Evolutionary conservation across 92 coral and sea anemone genomes (phyloP), one percentile per base, ranked within the genome.

Genomic region (Blastomussa wellsi): DNA sequence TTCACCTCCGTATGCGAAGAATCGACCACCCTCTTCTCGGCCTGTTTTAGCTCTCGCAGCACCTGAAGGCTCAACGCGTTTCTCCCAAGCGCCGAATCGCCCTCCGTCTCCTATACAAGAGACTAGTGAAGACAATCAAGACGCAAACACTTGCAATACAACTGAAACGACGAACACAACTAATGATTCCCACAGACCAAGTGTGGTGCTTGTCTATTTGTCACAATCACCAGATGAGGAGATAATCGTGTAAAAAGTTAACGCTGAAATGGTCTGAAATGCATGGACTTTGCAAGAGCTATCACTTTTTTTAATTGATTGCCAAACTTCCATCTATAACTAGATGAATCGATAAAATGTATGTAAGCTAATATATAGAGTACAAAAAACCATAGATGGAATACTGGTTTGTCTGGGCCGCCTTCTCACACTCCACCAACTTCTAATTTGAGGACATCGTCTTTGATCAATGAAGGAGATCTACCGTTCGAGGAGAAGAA

Each of bases 181-280:
- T 26, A 42, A 49, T 10, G 87, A 83, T 22, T n/a, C 24, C 28
- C 59, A 39, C 64, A 74, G 80, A 64, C 74, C 87, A 29, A 65
- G 67, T 13, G 87, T 83, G 26, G 74, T 74, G 20, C 81, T 83
- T 3, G 87, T 83, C 22, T 83, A 83, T 26, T 62, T 83, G 73
- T 41, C 87, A 26, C 87, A 83, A 44, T 41, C 87, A 22, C 78
- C 42, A 7, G 86, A 82, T 29, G 86, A 82, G 35, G 86, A 82
- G 26, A 82, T 82, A 33, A 24, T 82, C 28, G 86, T 82, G 26
- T 82, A 82, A 82, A 48, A 19, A 32, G 4, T 31, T 67, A 19
- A 32, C n/a, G 14, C 33, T 17, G 13, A 29, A 68, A 33, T 60
- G n/a, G n/a, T n/a, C n/a, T n/a, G n/a, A n/a, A n/a, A n/a, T n/a